Percentiles rank a stretch among this genome's conserved stretches.
Evolutionary conservation across 1,140 invertebrate species (phyloP).

Genomic region (Penaeus chinensis): DNA sequence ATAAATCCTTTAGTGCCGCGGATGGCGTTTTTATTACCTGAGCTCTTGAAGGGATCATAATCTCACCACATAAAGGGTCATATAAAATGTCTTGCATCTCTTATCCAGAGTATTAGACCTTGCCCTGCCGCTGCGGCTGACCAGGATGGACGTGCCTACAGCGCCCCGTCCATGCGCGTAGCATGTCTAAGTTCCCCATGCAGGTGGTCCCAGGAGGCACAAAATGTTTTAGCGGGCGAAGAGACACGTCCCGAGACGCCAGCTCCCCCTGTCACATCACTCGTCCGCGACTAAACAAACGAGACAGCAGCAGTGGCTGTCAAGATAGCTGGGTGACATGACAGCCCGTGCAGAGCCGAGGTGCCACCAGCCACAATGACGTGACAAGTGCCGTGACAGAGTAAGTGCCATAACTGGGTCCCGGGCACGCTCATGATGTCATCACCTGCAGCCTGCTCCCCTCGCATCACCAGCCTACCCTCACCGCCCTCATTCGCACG

Average conservation of each 20-base stretch:
- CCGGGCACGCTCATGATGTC: slow-evolving; percentile 31
- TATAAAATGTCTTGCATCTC: too few species aligned
- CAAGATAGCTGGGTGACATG: slow-evolving; percentile 30
- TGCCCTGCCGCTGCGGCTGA: too few species aligned
- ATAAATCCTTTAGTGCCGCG: too few species aligned
- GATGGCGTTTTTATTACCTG: too few species aligned
- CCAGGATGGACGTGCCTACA: too few species aligned
- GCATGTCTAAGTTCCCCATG: too few species aligned
- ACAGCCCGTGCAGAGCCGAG: not conserved
- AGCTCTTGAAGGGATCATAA: too few species aligned
- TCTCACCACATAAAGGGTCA: too few species aligned
- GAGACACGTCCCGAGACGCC: not conserved
- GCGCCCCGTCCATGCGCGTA: too few species aligned
- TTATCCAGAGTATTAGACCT: too few species aligned
- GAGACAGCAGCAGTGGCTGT: slow-evolving; percentile 18
- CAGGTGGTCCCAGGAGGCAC: too few species aligned
- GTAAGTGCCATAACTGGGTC: slow-evolving; percentile 28
- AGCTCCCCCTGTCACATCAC: slow-evolving; percentile 18
- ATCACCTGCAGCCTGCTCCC: slow-evolving; percentile 6
- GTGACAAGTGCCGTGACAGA: slow-evolving; percentile 25
- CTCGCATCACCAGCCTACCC: not conserved
- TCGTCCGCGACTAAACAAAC: slow-evolving; percentile 17
- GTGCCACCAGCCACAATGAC: slow-evolving; percentile 27
- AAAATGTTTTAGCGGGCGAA: too few species aligned
- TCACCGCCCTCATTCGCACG: not conserved